Conservation (phyloP, 2,888 invertebrate genomes). For the Tanypteryx hageni region DNA sequence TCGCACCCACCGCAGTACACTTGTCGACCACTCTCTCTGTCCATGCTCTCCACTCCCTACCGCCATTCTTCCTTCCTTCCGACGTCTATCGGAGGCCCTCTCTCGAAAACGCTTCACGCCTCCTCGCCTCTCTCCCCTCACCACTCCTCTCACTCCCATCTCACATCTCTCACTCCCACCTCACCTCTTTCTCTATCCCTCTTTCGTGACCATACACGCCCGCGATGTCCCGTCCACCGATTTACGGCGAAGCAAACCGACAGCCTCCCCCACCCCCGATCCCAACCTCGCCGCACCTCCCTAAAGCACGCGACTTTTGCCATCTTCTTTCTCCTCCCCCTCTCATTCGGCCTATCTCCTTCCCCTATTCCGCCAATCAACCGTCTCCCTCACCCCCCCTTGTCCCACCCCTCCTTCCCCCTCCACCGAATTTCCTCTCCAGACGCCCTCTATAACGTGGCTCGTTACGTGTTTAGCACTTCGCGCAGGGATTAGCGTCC, state of each 20-base stretch:
- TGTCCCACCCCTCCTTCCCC: not conserved
- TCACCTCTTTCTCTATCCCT: not conserved
- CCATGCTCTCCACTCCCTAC: not conserved
- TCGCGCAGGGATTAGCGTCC: conserved; percentile 36
- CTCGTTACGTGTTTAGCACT: conserved; percentile 47
- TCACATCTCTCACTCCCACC: not conserved
- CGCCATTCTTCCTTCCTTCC: not conserved
- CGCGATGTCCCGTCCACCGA: not conserved
- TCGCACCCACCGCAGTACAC: not conserved
- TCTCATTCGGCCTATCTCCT: not conserved
- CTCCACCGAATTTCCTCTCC: not conserved
- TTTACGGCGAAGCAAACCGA: not conserved
- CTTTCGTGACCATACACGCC: not conserved
- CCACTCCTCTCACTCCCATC: too few relatives aligned
- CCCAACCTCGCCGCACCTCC: not conserved
- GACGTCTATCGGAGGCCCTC: not conserved
- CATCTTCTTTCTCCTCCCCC: not conserved
- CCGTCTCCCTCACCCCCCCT: not conserved
- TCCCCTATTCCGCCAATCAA: not conserved
- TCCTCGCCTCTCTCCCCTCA: not conserved
- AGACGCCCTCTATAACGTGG: not conserved
- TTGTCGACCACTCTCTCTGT: not conserved
- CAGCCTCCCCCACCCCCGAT: too few relatives aligned
- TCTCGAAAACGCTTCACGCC: not conserved
- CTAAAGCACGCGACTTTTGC: not conserved